phyloP scores from a whole-genome alignment of 2,113 vertebrate genomes.

The Cricetomys ansorgei region DNA sequence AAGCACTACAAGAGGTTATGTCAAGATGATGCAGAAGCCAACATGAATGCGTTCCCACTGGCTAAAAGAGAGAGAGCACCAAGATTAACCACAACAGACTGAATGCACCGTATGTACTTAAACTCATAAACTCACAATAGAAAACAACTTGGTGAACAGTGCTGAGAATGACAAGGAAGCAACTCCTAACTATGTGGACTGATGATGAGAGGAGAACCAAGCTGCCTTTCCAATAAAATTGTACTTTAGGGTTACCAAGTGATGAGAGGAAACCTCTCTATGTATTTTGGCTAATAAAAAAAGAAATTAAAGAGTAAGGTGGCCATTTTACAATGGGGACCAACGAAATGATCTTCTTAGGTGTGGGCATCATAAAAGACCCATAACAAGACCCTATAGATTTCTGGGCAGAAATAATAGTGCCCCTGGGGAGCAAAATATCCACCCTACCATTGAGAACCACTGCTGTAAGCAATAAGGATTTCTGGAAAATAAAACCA shows the following conservation, averaged over 20 bases:
- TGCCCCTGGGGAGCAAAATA: neutral
- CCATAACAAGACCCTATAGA: neutral
- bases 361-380: neutral
- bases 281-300: neutral
- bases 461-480: constrained; percentile 32
- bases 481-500: constrained; percentile 33
- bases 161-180: neutral
- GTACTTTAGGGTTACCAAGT: constrained; percentile 33
- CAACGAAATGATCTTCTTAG: neutral
- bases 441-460: neutral
- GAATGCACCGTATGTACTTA: constrained; percentile 17
- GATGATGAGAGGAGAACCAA: constrained; percentile 19
- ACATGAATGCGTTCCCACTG: neutral
- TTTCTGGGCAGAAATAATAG: neutral
- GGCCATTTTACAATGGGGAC: neutral
- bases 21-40: constrained; percentile 64
- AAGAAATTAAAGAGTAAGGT: neutral
- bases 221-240: constrained; percentile 25
- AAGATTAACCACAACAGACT: constrained; percentile 20
- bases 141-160: constrained; percentile 19
- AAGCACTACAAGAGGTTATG: neutral
- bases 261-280: constrained; percentile 4
- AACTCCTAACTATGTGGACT: constrained; percentile 24
- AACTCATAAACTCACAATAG: neutral
- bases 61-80: constrained; percentile 28